A percentile compares a stretch with the other conserved stretches of the same genome.
These are phyloP conservation scores for Drosophila mulleri DNA, from an alignment of 2,888 invertebrate genomes.

Conservation along the genomic window DNA sequence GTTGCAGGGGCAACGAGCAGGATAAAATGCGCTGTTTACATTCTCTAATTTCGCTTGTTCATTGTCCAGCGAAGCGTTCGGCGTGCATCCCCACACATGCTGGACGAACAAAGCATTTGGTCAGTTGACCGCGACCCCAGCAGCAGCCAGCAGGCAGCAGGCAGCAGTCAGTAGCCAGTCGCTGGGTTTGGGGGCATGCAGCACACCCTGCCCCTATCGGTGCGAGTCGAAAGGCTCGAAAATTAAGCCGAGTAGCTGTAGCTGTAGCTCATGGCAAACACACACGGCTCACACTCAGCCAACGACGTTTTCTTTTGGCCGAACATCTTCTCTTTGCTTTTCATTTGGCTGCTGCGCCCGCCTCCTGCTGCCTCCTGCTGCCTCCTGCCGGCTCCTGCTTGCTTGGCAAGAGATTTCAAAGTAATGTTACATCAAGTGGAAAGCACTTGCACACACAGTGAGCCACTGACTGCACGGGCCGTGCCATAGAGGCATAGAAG, in stretches of 20 bases:
- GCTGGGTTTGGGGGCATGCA: neutral
- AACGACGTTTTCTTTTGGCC: slow-evolving; percentile 43
- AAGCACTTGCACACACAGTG: slow-evolving; percentile 73
- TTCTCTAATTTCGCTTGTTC: slow-evolving; percentile 82
- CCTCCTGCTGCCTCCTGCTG: slow-evolving; percentile 12
- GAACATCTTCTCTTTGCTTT: slow-evolving; percentile 79
- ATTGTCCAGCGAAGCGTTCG: slow-evolving; percentile 80
- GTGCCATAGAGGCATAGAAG: slow-evolving; percentile 46
- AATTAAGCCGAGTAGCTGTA: slow-evolving; percentile 73
- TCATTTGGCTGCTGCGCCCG: slow-evolving; percentile 58
- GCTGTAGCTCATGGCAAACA: slow-evolving; percentile 14
- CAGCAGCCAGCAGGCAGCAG: slow-evolving; percentile 6
- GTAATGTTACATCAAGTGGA: slow-evolving; percentile 81
- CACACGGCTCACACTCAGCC: slow-evolving; percentile 6
- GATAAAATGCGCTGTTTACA: slow-evolving; percentile 81
- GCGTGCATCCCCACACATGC: slow-evolving; percentile 59
- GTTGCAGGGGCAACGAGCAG: slow-evolving; percentile 68
- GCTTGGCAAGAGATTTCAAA: slow-evolving; percentile 75
- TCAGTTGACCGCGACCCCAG: slow-evolving; percentile 69
- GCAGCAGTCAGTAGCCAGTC: neutral
- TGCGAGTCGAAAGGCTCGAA: slow-evolving; percentile 58
- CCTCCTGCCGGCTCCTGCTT: slow-evolving; percentile 8
- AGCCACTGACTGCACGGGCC: slow-evolving; percentile 25
- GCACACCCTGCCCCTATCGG: slow-evolving; percentile 27
- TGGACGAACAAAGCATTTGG: slow-evolving; percentile 60